Conservation (phyloP, 1,140 invertebrate genomes). For the Telenomus remus region DNA sequence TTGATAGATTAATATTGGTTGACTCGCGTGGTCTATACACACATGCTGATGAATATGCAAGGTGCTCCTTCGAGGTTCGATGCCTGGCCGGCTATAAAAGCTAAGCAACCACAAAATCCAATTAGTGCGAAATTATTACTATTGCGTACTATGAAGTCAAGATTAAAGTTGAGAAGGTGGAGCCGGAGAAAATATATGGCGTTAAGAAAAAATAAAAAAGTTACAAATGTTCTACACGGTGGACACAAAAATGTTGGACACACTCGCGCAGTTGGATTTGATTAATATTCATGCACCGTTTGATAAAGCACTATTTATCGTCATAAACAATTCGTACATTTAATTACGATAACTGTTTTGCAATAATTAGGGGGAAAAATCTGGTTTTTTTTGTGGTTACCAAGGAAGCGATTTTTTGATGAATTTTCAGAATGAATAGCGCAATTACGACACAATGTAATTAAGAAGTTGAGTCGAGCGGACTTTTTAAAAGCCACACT, state of each 20-base stretch:
- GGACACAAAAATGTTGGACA: conserved; percentile 30
- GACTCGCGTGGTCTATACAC: conserved; percentile 39
- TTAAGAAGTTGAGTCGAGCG: conserved; percentile 51
- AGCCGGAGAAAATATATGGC: conserved; percentile 48
- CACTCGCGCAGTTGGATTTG: neutral
- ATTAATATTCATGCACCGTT: conserved; percentile 32
- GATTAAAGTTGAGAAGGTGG: conserved; percentile 53
- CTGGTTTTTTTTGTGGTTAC: conserved; percentile 1
- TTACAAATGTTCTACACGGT: neutral
- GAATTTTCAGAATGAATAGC: conserved; percentile 49
- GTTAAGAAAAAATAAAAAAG: conserved; percentile 45
- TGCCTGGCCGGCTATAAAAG: conserved; percentile 66
- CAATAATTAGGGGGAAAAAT: too few relatives aligned
- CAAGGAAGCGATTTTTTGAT: conserved; percentile 18
- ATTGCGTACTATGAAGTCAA: conserved; percentile 55
- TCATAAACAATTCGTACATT: neutral
- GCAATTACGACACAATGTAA: conserved; percentile 54
- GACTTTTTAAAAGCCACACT: conserved; percentile 47
- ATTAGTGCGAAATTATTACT: conserved; percentile 73
- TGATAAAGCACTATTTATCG: conserved; percentile 39
- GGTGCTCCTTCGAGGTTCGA: conserved; percentile 47
- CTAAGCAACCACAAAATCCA: conserved; percentile 73
- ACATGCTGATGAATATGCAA: conserved; percentile 69
- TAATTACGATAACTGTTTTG: too few relatives aligned
- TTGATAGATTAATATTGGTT: conserved; percentile 13